Evolutionary conservation across 2,797 vertebrate genomes (phyloP).

Genomic region (Podargus strigoides): DNA sequence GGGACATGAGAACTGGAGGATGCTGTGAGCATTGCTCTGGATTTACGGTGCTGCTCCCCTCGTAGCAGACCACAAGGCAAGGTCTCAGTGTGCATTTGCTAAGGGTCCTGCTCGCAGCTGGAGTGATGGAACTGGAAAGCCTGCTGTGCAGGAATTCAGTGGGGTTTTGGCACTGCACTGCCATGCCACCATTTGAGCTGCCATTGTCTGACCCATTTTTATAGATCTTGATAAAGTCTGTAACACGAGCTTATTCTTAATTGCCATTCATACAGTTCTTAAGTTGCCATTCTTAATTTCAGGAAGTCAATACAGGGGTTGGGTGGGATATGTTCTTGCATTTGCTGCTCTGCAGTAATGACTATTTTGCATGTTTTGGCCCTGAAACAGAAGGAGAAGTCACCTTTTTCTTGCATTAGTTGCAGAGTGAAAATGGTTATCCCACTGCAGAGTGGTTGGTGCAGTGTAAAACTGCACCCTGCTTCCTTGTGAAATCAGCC

Average conservation of each 20-base stretch:
- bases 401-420: neutral
- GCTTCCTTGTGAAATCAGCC: neutral
- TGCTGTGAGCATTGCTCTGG: neutral
- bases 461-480: neutral
- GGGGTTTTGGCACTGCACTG: neutral
- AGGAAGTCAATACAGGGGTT: neutral
- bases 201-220: neutral
- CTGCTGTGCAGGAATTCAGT: neutral
- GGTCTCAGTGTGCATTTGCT: neutral
- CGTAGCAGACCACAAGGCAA: neutral
- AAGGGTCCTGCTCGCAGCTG: neutral
- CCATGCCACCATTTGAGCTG: neutral
- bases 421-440: neutral
- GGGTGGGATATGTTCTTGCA: neutral
- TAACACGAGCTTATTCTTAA: neutral
- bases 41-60: neutral
- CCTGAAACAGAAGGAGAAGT: neutral
- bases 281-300: neutral
- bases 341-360: neutral
- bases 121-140: neutral
- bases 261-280: neutral
- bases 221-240: neutral
- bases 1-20: neutral
- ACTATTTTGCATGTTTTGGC: neutral
- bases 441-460: neutral